Conservation (phyloP, 2,888 invertebrate genomes). For the Abscondita cerata region DNA sequence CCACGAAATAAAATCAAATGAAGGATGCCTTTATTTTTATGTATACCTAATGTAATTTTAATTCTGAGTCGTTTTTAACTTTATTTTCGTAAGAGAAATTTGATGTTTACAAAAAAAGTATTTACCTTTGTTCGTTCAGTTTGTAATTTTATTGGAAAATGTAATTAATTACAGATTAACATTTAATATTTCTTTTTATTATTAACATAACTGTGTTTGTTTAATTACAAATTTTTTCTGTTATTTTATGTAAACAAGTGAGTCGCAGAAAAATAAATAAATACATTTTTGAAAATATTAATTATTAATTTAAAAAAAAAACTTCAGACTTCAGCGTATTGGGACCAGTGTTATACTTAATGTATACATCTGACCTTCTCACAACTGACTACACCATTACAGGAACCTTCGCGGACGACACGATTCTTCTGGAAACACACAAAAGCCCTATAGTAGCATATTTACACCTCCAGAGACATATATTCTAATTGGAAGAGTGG, state of each 20-base stretch:
- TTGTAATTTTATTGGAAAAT: not conserved
- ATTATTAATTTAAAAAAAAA: too few species aligned
- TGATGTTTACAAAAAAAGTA: conserved; percentile 10
- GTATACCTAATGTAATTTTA: conserved; percentile 9
- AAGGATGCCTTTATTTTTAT: conserved; percentile 28
- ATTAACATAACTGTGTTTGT: too few species aligned
- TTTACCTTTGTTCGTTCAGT: not conserved
- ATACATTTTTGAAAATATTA: too few species aligned
- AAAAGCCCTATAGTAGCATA: not conserved
- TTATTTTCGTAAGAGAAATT: conserved; percentile 13
- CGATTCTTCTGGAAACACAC: not conserved
- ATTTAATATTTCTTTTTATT: too few species aligned
- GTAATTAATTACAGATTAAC: not conserved
- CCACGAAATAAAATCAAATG: too few species aligned
- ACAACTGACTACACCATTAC: not conserved
- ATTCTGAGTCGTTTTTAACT: conserved; percentile 13
- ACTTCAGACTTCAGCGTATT: too few species aligned
- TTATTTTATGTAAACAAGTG: not conserved
- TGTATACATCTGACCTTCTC: conserved; percentile 11
- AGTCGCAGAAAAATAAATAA: not conserved
- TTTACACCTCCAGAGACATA: not conserved
- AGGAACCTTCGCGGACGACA: conserved; percentile 6
- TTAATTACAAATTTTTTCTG: too few species aligned
- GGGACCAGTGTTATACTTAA: not conserved
- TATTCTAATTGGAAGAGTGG: not conserved